These are phyloP conservation scores for Lasioglossum pauxillum DNA, from an alignment of 2,888 invertebrate genomes.

Conservation along the genomic window DNA sequence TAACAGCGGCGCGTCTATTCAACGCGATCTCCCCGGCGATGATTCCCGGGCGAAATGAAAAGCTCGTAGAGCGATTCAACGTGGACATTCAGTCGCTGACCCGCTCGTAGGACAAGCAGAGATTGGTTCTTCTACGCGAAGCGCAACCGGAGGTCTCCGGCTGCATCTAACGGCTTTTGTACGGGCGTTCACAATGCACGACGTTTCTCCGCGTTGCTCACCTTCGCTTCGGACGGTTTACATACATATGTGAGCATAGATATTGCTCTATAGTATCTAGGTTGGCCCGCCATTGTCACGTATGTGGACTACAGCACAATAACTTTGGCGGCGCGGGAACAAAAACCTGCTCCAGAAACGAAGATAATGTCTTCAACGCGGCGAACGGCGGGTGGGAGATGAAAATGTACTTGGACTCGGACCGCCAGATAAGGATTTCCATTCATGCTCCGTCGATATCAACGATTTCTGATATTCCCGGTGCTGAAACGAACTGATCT, in stretches of 20 bases:
- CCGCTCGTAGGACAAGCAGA: constrained; percentile 30
- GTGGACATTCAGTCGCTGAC: constrained; percentile 43
- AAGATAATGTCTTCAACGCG: constrained; percentile 61
- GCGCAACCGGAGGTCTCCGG: constrained; percentile 71
- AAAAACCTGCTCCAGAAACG: constrained; percentile 57
- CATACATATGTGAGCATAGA: constrained; percentile 53
- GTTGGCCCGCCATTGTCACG: constrained; percentile 58
- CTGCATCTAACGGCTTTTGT: constrained; percentile 75
- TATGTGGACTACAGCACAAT: constrained; percentile 56
- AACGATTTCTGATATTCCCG: neutral
- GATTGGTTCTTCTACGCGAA: constrained; percentile 67
- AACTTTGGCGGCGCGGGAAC: constrained; percentile 61
- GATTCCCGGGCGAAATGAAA: constrained; percentile 39
- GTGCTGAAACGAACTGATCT: neutral
- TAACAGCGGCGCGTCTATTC: neutral
- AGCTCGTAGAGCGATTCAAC: constrained; percentile 25
- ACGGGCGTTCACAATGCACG: constrained; percentile 54
- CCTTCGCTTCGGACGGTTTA: constrained; percentile 42
- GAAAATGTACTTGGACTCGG: constrained; percentile 27
- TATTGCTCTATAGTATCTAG: constrained; percentile 61
- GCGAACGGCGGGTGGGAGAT: constrained; percentile 17
- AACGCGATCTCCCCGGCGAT: neutral
- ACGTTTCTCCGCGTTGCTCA: constrained; percentile 54
- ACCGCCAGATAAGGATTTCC: constrained; percentile 29
- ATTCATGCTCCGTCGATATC: neutral